Conservation (phyloP, 1,140 invertebrate species). For the Ostrea denselamellosa region DNA sequence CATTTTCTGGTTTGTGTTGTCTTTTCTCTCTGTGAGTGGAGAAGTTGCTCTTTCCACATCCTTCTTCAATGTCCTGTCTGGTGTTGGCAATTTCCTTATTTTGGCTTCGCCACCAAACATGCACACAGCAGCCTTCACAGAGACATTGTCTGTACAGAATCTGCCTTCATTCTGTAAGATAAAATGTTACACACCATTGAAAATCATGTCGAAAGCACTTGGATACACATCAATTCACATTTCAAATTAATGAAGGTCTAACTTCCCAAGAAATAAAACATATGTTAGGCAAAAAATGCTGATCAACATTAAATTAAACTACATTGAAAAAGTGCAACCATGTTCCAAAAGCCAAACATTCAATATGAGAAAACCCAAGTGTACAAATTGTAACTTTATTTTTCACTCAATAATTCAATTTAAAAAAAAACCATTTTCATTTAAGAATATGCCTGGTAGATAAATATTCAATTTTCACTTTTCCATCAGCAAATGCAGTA, state of each 20-base stretch:
- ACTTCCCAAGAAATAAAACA: slow-evolving; percentile 17
- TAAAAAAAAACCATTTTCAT: not conserved
- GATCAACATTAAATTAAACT: not conserved
- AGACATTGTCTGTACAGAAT: slow-evolving; percentile 45
- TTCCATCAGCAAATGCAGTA: not conserved
- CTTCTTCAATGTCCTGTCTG: slow-evolving; percentile 35
- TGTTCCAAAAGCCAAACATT: not conserved
- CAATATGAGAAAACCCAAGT: not conserved
- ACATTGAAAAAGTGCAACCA: slow-evolving; percentile 2
- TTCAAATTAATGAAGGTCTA: slow-evolving; percentile 26
- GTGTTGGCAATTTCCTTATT: slow-evolving; percentile 56
- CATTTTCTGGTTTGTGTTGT: not conserved
- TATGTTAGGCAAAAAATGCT: slow-evolving; percentile 14
- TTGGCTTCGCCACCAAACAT: slow-evolving; percentile 57
- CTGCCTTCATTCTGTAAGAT: slow-evolving; percentile 53
- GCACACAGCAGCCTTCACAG: slow-evolving; percentile 47
- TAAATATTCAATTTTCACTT: slow-evolving; percentile 31
- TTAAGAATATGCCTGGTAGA: not conserved
- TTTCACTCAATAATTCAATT: not conserved
- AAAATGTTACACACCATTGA: slow-evolving; percentile 41
- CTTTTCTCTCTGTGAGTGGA: not conserved
- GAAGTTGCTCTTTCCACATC: slow-evolving; percentile 19
- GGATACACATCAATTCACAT: slow-evolving; percentile 37
- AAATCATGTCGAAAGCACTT: slow-evolving; percentile 24
- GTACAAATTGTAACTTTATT: not conserved